Conservation (phyloP, 2,797 vertebrate species). For the Chloroceryle inda region DNA sequence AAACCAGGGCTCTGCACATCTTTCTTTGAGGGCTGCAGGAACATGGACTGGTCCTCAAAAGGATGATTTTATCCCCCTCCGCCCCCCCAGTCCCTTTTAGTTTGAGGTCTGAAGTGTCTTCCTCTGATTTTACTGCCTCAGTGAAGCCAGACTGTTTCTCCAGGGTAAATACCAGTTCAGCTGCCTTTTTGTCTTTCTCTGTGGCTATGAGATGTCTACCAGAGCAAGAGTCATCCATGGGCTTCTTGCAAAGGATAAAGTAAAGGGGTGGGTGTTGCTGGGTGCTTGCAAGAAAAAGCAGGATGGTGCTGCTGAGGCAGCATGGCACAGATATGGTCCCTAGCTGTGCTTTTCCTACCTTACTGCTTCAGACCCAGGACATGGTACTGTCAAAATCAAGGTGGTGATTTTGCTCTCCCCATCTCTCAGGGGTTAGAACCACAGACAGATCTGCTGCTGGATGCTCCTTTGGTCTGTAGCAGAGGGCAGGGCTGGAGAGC, state of each 20-base stretch:
- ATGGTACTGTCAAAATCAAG: not conserved
- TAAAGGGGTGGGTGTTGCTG: no score
- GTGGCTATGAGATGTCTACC: not conserved
- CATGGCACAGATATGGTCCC: fast-evolving
- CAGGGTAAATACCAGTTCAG: not conserved
- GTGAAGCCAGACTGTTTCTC: not conserved
- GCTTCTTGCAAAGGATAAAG: not conserved
- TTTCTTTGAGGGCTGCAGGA: not conserved
- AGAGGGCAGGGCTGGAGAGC: not conserved
- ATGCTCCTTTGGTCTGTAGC: not conserved
- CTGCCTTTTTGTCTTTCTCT: not conserved
- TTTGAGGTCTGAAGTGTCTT: not conserved
- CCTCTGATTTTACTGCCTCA: not conserved
- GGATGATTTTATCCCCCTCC: no score
- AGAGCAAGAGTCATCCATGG: not conserved
- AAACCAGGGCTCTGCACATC: not conserved
- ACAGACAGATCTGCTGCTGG: fast-evolving
- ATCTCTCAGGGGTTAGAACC: not conserved
- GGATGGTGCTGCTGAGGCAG: not conserved
- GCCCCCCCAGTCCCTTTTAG: not conserved
- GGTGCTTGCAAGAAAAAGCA: not conserved
- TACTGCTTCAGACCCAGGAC: not conserved
- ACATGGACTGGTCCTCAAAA: fast-evolving
- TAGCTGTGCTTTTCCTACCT: fast-evolving
- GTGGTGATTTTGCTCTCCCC: no score